Conservation (phyloP, 2,888 invertebrate genomes). For the Lymantria dispar region DNA sequence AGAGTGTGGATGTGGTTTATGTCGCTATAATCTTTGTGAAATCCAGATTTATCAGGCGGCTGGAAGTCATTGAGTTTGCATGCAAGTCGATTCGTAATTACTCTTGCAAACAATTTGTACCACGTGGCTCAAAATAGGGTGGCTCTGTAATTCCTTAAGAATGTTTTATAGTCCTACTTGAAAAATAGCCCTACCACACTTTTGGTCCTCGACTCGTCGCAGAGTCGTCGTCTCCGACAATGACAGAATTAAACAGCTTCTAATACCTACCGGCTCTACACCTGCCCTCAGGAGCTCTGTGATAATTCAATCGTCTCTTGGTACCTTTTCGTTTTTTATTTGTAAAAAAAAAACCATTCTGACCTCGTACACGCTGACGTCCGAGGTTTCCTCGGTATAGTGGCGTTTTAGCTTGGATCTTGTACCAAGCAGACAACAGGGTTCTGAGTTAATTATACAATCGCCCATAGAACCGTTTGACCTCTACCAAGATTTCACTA, state of each 20-base stretch:
- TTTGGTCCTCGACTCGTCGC: neutral
- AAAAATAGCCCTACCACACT: conserved; percentile 1
- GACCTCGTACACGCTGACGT: conserved; percentile 4
- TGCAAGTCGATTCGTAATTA: too few relatives aligned
- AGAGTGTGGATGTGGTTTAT: conserved; percentile 2
- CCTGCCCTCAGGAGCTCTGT: conserved; percentile 18
- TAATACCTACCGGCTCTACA: conserved; percentile 13
- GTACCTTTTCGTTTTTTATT: conserved; percentile 5
- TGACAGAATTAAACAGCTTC: conserved; percentile 11
- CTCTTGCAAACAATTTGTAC: too few relatives aligned
- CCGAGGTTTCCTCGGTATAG: conserved; percentile 2
- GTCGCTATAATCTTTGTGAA: too few relatives aligned
- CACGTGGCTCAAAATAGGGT: neutral
- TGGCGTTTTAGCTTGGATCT: conserved; percentile 2
- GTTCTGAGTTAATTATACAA: neutral
- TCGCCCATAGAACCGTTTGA: neutral
- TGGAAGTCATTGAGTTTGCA: too few relatives aligned
- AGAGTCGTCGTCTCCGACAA: neutral
- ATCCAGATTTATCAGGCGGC: too few relatives aligned
- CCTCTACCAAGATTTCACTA: too few relatives aligned
- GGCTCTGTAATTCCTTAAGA: neutral
- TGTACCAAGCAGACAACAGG: neutral
- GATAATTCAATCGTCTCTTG: conserved; percentile 15
- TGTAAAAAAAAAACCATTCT: conserved; percentile 1
- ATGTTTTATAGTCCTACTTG: neutral